Base-by-base conservation (phyloP, 2,888 invertebrate species). In the Dasypogon diadema region DNA sequence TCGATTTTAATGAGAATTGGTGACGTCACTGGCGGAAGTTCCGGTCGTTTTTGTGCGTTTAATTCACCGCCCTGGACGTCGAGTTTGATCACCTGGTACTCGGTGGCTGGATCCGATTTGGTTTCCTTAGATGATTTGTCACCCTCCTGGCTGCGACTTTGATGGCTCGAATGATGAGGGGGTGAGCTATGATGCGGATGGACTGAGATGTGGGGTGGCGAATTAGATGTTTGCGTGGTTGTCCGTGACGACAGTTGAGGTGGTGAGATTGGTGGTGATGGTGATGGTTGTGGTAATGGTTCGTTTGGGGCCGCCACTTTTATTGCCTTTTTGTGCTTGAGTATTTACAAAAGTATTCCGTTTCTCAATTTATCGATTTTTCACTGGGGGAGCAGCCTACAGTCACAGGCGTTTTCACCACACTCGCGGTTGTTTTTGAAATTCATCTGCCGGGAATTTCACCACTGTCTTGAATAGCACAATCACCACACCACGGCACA, bases 1-100 rank as follows among this genome's bases (percentile, higher is more conserved):
- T 85, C 85, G 77, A 85, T 83, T 79, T 85, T 85, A 0, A 85
- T 84, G 24, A 85, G 84, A 21, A 85, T 85, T 58, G 85, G 85
- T 78, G 84, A 84, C 68, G 81, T 82, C 78, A 79, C 77, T 48
- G 75, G 42, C 51, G 54, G 54, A 30, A 54, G 34, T 70, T 70
- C 70, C 54, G 16, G 51, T 30, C 12, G 26, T 60, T 58, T 58
- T 26, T 74, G 58, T 58, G 56, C 58, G 48, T 60, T 58, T 48
- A 48, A 30, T 48, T 60, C 74, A 48, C 74, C 48, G 58, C 58
- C 74, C 60, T 42, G 37, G 12, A 58, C 42, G 24, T 74, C 74
- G 30, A 74, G 22, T 26, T 24, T 48, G 42, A 63, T 34, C 46
- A 74, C 34, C 63, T 51, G 74, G 37, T 34, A 48, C 6, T 74